These are phyloP conservation scores for Oceanodroma tethys DNA, from an alignment of 2,113 vertebrate genomes.

Conservation along the genomic window DNA sequence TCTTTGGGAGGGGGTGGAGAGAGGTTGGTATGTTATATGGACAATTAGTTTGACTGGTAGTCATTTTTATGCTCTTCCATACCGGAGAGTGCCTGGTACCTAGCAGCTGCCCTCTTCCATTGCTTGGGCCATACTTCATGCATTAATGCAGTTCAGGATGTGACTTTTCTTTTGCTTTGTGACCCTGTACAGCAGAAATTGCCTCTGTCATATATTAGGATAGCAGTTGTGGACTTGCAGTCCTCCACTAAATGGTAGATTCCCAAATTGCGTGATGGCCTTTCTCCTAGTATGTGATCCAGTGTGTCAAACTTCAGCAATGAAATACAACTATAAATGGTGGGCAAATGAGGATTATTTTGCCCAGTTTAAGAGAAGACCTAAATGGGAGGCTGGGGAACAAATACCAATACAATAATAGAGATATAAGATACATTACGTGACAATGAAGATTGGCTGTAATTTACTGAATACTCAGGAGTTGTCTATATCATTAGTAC, in stretches of 20 bases:
- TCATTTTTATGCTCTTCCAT: background rate
- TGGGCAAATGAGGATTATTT: background rate
- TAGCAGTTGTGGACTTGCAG: background rate
- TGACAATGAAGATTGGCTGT: background rate
- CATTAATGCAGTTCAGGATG: background rate
- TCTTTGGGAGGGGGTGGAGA: background rate
- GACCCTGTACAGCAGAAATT: background rate
- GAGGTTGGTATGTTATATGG: background rate
- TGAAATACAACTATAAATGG: background rate
- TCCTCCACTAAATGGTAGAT: background rate
- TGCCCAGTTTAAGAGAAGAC: background rate
- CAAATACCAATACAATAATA: background rate
- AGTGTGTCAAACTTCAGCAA: background rate
- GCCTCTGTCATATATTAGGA: background rate
- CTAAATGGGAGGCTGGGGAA: background rate
- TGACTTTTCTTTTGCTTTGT: background rate
- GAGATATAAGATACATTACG: background rate
- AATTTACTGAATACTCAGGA: background rate
- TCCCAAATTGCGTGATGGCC: background rate
- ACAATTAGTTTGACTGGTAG: background rate
- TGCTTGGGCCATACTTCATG: background rate
- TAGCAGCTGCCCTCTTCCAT: background rate
- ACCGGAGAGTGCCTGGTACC: background rate
- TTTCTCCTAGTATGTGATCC: background rate
- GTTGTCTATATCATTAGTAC: background rate